Base-by-base conservation (phyloP, 2,797 vertebrate genomes). In the Gobionotothen gibberifrons region DNA sequence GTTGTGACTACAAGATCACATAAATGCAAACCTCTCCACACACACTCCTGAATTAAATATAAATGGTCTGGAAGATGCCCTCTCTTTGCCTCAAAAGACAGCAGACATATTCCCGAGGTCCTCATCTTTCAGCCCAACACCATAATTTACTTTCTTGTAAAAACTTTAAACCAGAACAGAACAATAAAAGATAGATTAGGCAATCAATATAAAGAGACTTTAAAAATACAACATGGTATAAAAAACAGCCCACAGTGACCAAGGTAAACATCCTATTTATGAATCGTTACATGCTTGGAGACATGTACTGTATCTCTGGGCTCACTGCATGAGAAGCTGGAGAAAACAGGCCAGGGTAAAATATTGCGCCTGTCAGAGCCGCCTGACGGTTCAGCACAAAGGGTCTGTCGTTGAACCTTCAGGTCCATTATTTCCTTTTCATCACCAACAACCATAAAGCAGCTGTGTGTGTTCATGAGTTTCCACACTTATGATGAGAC, bases 131-230 rank as follows among this genome's bases (percentile, higher is more conserved):
- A 69, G 63, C 62, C 29, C 49, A 44, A 47, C 52, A 62, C 40
- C n/a, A 51, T 52, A 64, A 76, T 46, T 39, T 26, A 52, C 39
- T 49, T 55, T 14, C 26, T 63, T 60, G n/a, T 66, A 58, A 74
- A 71, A 68, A 48, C 9, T 15, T 12, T 29, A 66, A 21, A 22
- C 46, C 17, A 15, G 26, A 74, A 21, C 1, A 55, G 9, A 69
- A 56, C 32, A 16, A 72, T 22, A 52, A 67, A 62, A 62, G 5
- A 3, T 48, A 32, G 21, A 21, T 54, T 21, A 36, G 47, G 15
- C 71, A 54, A 74, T 21, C 13, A 64, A 53, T 53, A 54, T 44
- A 32, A 43, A 43, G n/a, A 60, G 10, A 54, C 3, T 19, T 63
- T 4, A 5, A 56, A 61, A n/a, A 49, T 9, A 47, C 9, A 46